Percentiles rank a stretch among this genome's conserved stretches.
phyloP scores from a whole-genome alignment of 2,113 vertebrate species.

The Myrmecobius fasciatus region DNA sequence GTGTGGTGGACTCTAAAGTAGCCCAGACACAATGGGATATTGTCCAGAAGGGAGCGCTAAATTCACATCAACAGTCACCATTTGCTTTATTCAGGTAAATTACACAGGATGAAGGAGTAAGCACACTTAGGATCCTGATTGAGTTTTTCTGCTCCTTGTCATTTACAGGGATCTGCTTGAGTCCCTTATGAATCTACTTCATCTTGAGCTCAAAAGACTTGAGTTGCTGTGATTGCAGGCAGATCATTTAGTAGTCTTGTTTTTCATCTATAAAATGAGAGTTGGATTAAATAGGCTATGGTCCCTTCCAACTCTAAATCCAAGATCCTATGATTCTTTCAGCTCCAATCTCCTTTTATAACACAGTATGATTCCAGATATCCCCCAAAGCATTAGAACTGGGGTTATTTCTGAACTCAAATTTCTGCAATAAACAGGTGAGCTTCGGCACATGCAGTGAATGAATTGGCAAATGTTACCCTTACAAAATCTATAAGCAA shows the following conservation, averaged over 20 bases:
- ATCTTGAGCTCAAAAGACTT: neutral
- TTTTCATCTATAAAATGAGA: neutral
- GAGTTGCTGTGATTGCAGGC: neutral
- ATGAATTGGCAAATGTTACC: neutral
- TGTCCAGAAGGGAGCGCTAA: neutral
- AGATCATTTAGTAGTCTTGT: neutral
- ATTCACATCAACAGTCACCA: neutral
- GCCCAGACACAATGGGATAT: neutral
- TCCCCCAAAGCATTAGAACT: neutral
- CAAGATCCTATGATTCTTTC: neutral
- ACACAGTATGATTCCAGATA: neutral
- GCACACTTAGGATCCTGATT: neutral
- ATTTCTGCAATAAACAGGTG: neutral
- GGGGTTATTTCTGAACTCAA: neutral
- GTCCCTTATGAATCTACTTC: neutral
- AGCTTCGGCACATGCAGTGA: neutral
- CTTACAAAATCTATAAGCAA: neutral
- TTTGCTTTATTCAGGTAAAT: neutral
- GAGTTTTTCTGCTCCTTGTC: neutral
- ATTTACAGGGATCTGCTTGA: neutral
- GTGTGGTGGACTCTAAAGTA: neutral
- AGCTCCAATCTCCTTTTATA: neutral
- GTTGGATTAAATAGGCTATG: neutral
- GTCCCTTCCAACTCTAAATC: neutral
- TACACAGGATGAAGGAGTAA: neutral